Evolutionary conservation across 2,113 vertebrate species (phyloP).

Genomic region (Pollimyrus isidori): DNA sequence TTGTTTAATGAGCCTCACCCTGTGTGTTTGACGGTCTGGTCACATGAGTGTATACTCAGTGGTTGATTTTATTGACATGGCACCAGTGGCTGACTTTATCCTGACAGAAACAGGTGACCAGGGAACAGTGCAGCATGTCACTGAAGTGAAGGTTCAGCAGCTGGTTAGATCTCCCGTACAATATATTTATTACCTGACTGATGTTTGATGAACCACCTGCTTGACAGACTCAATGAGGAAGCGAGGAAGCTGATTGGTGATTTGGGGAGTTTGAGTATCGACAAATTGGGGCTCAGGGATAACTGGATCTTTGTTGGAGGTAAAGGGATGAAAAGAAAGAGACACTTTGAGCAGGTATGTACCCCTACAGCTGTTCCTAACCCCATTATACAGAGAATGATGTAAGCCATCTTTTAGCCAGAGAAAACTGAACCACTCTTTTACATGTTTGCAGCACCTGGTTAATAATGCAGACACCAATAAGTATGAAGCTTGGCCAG

Average conservation of each 20-base stretch:
- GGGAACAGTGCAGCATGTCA: background rate
- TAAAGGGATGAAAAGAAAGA: slow-evolving; percentile 97
- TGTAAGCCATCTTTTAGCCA: background rate
- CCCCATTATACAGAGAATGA: background rate
- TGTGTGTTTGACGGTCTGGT: background rate
- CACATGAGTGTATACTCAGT: background rate
- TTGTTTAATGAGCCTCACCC: background rate
- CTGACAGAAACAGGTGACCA: background rate
- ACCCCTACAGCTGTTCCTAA: background rate
- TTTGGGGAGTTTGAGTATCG: slow-evolving; percentile 74
- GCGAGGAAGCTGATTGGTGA: slow-evolving; percentile 78
- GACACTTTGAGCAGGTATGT: slow-evolving; percentile 92
- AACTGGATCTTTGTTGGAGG: slow-evolving; percentile 98
- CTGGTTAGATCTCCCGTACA: background rate
- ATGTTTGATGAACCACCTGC: background rate
- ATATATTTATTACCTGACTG: background rate
- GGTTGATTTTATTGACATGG: too few relatives aligned
- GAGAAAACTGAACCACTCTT: background rate
- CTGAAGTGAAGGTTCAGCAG: background rate
- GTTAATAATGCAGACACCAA: slow-evolving; percentile 92
- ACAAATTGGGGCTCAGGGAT: slow-evolving; percentile 76
- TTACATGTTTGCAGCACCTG: slow-evolving; percentile 69
- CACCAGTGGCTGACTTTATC: too few relatives aligned
- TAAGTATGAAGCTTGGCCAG: slow-evolving; percentile 97
- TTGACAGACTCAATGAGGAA: slow-evolving; percentile 77